Evolutionary conservation across 1,140 invertebrate genomes (phyloP).

Genomic region (Lepidotrigona ventralis): DNA sequence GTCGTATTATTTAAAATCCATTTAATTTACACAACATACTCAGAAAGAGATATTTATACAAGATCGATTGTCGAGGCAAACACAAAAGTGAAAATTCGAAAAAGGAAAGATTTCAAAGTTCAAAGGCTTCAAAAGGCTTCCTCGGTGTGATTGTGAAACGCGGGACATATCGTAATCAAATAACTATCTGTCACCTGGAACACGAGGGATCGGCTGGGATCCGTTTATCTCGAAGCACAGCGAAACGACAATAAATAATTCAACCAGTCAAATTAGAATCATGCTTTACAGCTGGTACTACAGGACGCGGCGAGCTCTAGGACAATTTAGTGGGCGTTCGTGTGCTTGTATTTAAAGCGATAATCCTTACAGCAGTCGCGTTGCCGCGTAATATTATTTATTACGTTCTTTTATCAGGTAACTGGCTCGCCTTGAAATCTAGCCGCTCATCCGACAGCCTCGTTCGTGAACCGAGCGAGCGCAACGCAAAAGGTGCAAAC

Average conservation of each 20-base stretch:
- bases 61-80: neutral
- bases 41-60: no score
- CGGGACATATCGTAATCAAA: neutral
- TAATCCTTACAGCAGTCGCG: conserved; percentile 54
- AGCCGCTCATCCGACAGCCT: conserved; percentile 39
- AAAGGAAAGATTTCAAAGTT: neutral
- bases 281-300: conserved; percentile 44
- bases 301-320: neutral
- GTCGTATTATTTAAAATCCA: no score
- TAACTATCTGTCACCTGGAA: conserved; percentile 1
- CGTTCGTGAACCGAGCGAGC: conserved; percentile 39
- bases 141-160: neutral
- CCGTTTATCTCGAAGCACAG: neutral
- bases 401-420: conserved; percentile 58
- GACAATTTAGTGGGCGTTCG: conserved; percentile 58
- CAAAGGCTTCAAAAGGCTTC: neutral
- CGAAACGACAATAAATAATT: conserved; percentile 49
- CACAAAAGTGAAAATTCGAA: neutral
- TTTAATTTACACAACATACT: no score
- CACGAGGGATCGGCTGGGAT: neutral
- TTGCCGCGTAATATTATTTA: conserved; percentile 60
- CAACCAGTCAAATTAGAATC: conserved; percentile 58
- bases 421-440: conserved; percentile 65
- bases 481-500: conserved; percentile 9
- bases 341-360: conserved; percentile 54